phyloP scores from a whole-genome alignment of 1,140 invertebrate genomes.

The Polypedilum pembai region DNA sequence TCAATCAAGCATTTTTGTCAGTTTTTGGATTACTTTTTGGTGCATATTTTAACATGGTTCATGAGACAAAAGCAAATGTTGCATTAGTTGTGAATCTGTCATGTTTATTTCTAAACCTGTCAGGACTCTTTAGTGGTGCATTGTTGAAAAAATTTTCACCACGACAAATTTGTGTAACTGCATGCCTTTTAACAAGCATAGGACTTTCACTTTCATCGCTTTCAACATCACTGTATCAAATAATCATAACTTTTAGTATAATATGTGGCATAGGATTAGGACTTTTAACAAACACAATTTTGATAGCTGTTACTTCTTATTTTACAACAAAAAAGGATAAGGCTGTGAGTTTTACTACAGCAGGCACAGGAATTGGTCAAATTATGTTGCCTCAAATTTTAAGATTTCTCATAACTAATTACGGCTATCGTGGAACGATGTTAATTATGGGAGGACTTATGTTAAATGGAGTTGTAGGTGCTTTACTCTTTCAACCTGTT shows the following conservation, averaged over 20 bases:
- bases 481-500: conserved; percentile 49
- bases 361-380: conserved; percentile 63
- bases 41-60: conserved; percentile 53
- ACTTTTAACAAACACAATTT: conserved; percentile 58
- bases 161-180: conserved; percentile 54
- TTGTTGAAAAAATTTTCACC: conserved; percentile 55
- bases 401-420: conserved; percentile 49
- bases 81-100: conserved; percentile 61
- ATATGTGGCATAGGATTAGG: conserved; percentile 55
- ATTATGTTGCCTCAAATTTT: conserved; percentile 64
- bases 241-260: conserved; percentile 59
- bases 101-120: conserved; percentile 60
- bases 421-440: conserved; percentile 50
- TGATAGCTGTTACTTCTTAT: conserved; percentile 63
- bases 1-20: conserved; percentile 62
- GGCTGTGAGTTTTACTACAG: conserved; percentile 61
- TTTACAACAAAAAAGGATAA: conserved; percentile 57
- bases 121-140: conserved; percentile 58
- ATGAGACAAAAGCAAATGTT: conserved; percentile 56
- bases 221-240: conserved; percentile 53
- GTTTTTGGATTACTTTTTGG: conserved; percentile 63
- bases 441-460: conserved; percentile 54
- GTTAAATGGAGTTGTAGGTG: conserved; percentile 48
- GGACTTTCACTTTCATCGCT: conserved; percentile 56
- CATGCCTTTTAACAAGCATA: conserved; percentile 50